Evolutionary conservation across 2,888 invertebrate species (phyloP).

Genomic region (Drosophila kokeensis): DNA sequence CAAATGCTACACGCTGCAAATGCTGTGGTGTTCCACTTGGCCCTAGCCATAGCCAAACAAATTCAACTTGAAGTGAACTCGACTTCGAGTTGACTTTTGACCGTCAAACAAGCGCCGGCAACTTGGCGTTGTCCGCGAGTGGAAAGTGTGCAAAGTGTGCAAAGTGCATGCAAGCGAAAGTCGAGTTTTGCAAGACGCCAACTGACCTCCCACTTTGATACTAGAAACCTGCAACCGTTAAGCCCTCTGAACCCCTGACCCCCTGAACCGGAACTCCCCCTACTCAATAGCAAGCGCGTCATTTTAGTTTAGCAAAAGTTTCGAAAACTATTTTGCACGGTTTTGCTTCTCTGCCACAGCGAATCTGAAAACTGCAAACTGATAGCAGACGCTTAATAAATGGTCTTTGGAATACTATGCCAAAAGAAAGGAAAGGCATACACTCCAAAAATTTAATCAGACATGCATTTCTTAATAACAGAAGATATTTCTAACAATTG

Average conservation of each 20-base stretch:
- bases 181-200: conserved; percentile 72
- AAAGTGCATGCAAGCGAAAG: conserved; percentile 81
- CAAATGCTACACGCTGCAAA: conserved; percentile 4
- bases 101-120: conserved; percentile 72
- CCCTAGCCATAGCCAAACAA: conserved; percentile 70
- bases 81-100: conserved; percentile 81
- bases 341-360: conserved; percentile 3
- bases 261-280: background rate
- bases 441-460: background rate
- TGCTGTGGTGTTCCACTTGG: conserved; percentile 54
- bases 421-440: conserved; percentile 3
- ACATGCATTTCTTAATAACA: background rate
- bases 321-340: conserved; percentile 74
- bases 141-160: conserved; percentile 57
- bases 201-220: conserved; percentile 68
- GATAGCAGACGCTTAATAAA: conserved; percentile 76
- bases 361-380: conserved; percentile 44
- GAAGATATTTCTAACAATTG: background rate
- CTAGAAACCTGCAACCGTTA: conserved; percentile 30
- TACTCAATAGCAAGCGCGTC: conserved; percentile 25
- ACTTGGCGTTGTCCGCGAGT: conserved; percentile 51
- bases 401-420: conserved; percentile 48
- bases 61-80: conserved; percentile 81
- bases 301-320: conserved; percentile 69
- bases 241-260: conserved; percentile 12